Conservation (phyloP, 2,888 invertebrate genomes). For the Hoplodrina ambigua region DNA sequence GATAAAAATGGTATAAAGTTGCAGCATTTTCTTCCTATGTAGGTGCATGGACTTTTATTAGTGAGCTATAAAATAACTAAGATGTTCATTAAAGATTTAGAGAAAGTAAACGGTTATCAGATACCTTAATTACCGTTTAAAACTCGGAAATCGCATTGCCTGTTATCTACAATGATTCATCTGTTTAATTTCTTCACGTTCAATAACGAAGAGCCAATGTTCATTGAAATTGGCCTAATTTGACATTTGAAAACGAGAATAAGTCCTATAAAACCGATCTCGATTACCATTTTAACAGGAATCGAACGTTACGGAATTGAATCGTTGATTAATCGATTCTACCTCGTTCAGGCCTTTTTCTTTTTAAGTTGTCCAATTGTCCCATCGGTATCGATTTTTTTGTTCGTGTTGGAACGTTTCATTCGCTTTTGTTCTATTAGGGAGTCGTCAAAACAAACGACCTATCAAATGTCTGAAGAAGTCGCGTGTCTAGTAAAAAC, state of each 20-base stretch:
- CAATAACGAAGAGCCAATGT: conserved; percentile 33
- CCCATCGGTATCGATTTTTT: conserved; percentile 35
- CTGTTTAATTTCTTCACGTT: conserved; percentile 21
- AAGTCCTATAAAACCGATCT: conserved; percentile 48
- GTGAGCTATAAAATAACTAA: conserved; percentile 33
- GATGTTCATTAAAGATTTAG: conserved; percentile 29
- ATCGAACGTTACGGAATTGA: conserved; percentile 51
- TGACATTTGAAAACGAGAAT: conserved; percentile 46
- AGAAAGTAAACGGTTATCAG: conserved; percentile 31
- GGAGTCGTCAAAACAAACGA: conserved; percentile 58
- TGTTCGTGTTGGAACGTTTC: conserved; percentile 30
- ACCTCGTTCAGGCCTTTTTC: conserved; percentile 41
- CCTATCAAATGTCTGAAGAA: conserved; percentile 60
- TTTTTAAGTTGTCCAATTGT: conserved; percentile 29
- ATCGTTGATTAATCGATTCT: conserved; percentile 55
- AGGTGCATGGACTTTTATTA: conserved; percentile 21
- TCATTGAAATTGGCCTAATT: conserved; percentile 49
- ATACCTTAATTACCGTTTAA: conserved; percentile 32
- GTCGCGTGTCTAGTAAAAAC: conserved; percentile 74
- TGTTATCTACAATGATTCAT: conserved; percentile 41
- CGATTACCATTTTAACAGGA: conserved; percentile 55
- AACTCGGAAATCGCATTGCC: conserved; percentile 26
- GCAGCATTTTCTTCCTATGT: conserved; percentile 16
- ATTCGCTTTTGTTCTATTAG: conserved; percentile 41
- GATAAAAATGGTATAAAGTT: conserved; percentile 29